Evolutionary conservation across 2,888 invertebrate genomes (phyloP).

Genomic region (Cotesia congregata): DNA sequence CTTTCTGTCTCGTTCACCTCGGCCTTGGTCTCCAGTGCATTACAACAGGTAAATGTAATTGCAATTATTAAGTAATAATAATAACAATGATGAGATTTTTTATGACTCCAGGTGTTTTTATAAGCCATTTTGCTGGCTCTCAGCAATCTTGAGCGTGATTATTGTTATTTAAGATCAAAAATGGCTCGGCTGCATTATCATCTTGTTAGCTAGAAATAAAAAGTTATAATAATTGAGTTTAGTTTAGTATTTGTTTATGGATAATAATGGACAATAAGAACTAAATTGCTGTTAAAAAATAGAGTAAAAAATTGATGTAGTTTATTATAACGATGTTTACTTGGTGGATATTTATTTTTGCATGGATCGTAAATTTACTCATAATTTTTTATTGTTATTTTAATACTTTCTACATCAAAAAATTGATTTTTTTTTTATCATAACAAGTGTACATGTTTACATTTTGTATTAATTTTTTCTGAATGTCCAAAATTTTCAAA

Average conservation of each 20-base stretch:
- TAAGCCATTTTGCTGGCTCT: neutral
- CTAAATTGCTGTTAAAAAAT: neutral
- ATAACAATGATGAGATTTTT: constrained; percentile 11
- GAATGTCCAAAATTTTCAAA: no score
- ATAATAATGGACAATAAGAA: neutral
- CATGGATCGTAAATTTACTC: neutral
- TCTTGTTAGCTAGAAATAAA: neutral
- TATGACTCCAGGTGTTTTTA: neutral
- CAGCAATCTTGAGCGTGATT: neutral
- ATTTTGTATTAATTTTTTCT: no score
- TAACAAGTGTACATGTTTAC: no score
- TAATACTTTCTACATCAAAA: neutral
- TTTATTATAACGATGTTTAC: neutral
- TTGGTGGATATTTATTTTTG: neutral
- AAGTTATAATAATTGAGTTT: neutral
- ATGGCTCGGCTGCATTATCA: neutral
- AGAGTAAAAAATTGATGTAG: neutral
- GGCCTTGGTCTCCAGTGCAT: constrained; percentile 52
- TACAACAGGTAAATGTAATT: constrained; percentile 51
- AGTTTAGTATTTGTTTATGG: neutral
- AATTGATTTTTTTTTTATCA: neutral
- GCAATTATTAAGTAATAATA: constrained; percentile 44
- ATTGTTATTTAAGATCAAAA: neutral
- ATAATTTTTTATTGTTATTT: neutral
- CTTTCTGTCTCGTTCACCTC: constrained; percentile 51